Conservation (phyloP, 2,888 invertebrate species). For the Pogonocherus hispidulus region DNA sequence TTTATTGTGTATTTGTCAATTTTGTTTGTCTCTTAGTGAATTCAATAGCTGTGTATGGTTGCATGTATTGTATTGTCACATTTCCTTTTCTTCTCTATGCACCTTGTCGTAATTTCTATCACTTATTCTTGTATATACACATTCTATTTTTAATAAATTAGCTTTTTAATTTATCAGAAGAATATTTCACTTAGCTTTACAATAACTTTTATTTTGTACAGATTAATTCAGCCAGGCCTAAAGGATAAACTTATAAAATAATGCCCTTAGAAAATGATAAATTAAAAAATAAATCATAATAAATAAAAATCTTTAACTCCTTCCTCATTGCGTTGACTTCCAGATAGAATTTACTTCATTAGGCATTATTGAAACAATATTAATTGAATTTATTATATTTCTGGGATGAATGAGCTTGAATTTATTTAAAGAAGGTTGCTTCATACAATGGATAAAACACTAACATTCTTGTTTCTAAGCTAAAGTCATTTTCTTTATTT, state of each 20-base stretch:
- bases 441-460: too few species aligned
- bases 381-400: too few species aligned
- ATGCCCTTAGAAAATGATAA: too few species aligned
- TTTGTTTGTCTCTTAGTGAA: constrained; percentile 48
- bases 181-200: not conserved
- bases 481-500: too few species aligned
- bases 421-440: too few species aligned
- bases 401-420: too few species aligned
- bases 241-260: not conserved
- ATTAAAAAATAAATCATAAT: too few species aligned
- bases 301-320: too few species aligned
- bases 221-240: not conserved
- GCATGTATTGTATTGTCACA: constrained; percentile 27
- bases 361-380: too few species aligned
- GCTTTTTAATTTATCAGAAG: not conserved
- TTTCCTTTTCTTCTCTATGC: constrained; percentile 6
- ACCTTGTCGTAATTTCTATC: constrained; percentile 9
- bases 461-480: too few species aligned
- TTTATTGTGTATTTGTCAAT: constrained; percentile 26
- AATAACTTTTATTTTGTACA: not conserved
- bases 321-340: too few species aligned
- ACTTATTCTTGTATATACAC: not conserved
- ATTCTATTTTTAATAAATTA: not conserved
- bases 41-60: constrained; percentile 57
- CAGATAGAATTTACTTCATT: too few species aligned